These are phyloP conservation scores for Tinamus major DNA, from an alignment of 2,797 vertebrate species.

Conservation along the genomic window DNA sequence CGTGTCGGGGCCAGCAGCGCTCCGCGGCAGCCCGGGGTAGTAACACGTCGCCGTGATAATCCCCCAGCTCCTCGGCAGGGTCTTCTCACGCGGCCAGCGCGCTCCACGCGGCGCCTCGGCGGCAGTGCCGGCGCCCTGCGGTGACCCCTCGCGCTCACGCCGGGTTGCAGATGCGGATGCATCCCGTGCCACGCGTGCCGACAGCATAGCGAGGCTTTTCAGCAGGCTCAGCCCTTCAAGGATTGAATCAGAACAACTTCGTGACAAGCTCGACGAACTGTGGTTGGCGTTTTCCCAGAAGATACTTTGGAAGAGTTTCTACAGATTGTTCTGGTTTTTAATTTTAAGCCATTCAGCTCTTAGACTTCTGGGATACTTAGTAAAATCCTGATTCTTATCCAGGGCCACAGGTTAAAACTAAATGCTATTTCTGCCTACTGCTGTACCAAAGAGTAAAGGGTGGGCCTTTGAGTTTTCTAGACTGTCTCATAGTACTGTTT, in stretches of 20 bases:
- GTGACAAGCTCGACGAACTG: not conserved
- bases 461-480: not conserved
- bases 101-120: accelerated
- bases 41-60: not conserved
- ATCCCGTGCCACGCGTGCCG: accelerated
- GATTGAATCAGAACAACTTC: not conserved
- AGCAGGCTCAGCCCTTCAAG: not conserved
- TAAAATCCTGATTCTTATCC: not conserved
- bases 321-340: not conserved
- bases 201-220: not conserved
- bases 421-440: not conserved
- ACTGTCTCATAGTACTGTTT: not conserved
- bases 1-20: not conserved
- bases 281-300: not conserved
- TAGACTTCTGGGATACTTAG: not conserved
- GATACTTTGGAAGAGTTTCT: not conserved
- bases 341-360: not conserved
- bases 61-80: not conserved
- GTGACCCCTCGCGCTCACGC: accelerated
- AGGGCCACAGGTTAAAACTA: not conserved
- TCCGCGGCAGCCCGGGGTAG: not conserved
- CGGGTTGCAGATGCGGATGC: accelerated
- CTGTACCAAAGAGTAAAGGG: not conserved
- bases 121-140: accelerated
- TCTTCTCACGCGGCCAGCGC: accelerated